These are phyloP conservation scores for Rhopalosiphum padi DNA, from an alignment of 1,140 invertebrate species.

Conservation along the genomic window DNA sequence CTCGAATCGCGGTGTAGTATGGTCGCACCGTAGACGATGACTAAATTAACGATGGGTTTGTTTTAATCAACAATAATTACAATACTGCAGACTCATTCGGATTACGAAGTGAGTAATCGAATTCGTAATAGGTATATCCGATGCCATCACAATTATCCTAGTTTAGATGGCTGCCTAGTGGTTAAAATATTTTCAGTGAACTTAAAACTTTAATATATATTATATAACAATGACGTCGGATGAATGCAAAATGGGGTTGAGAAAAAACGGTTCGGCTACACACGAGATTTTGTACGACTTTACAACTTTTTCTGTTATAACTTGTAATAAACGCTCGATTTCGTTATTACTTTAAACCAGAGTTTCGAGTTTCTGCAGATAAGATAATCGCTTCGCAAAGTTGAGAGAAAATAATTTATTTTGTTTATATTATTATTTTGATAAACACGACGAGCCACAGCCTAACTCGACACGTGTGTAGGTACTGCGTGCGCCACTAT, in stretches of 20 bases:
- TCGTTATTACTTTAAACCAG: neutral
- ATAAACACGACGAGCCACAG: neutral
- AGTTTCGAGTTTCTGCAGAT: slow-evolving; percentile 27
- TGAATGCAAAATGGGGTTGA: neutral
- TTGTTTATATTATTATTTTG: slow-evolving; percentile 10
- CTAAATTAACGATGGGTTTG: neutral
- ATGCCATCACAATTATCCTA: neutral
- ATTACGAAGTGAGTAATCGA: neutral
- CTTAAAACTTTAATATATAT: neutral
- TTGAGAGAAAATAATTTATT: neutral
- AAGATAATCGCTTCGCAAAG: slow-evolving; percentile 5
- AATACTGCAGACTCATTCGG: no score
- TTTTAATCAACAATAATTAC: no score
- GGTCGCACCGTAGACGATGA: neutral
- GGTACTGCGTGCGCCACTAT: neutral
- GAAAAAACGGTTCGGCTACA: neutral
- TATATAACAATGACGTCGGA: neutral
- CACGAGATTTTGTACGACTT: neutral
- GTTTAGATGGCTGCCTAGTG: neutral
- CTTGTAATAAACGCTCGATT: neutral
- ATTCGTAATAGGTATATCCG: neutral
- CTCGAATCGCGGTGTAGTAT: neutral
- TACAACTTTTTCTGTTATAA: neutral
- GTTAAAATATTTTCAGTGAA: neutral
- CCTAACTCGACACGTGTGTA: neutral